phyloP scores from a whole-genome alignment of 2,888 invertebrate species.

The Diaphora mendica region DNA sequence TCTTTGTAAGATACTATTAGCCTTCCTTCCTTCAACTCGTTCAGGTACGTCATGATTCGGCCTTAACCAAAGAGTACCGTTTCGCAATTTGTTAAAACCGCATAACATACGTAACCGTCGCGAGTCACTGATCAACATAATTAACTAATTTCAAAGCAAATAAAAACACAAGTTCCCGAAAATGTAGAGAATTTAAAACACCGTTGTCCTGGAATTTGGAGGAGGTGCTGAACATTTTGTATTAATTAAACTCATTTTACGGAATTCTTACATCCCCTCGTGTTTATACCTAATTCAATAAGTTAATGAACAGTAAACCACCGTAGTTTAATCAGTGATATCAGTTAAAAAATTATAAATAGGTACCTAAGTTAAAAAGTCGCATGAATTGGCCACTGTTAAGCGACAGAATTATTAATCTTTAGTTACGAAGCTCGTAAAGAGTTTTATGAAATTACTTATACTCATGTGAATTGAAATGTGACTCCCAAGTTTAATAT shows the following conservation, averaged over 20 bases:
- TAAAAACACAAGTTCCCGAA: background rate
- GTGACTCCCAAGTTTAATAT: constrained; percentile 11
- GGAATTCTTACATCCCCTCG: background rate
- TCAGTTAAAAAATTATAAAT: background rate
- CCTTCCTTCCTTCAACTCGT: constrained; percentile 21
- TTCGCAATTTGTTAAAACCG: constrained; percentile 23
- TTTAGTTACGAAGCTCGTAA: background rate
- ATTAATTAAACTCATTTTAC: background rate
- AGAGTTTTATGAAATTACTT: background rate
- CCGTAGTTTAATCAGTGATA: background rate
- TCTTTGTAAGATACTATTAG: background rate
- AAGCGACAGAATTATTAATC: background rate
- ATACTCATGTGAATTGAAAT: background rate
- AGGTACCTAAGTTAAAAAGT: background rate
- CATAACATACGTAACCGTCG: constrained; percentile 25
- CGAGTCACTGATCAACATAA: constrained; percentile 19
- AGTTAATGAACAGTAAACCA: background rate
- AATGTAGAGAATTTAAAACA: background rate
- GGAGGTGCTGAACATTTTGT: background rate
- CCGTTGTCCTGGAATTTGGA: background rate
- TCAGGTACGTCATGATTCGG: background rate
- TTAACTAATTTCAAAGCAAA: background rate
- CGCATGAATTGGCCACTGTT: no score
- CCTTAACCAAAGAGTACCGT: constrained; percentile 6
- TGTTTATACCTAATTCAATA: background rate